Conservation (phyloP, 2,888 invertebrate genomes). For the Onthophagus sagittarius region DNA sequence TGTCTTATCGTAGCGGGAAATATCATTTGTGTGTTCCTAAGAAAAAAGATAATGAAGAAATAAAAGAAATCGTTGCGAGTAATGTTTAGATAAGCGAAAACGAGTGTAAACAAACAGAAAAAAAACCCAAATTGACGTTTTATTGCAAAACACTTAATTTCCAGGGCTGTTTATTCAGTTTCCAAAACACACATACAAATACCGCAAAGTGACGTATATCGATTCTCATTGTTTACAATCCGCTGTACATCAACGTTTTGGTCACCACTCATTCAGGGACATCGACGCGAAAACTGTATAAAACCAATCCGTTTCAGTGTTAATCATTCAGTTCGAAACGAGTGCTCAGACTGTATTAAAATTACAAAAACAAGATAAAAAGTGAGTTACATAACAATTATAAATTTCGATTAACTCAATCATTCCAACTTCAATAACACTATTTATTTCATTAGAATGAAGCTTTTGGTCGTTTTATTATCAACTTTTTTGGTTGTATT, state of each 20-base stretch:
- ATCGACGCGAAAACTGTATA: not conserved
- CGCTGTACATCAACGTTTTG: not conserved
- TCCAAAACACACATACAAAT: not conserved
- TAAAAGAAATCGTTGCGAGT: not conserved
- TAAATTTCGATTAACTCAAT: not conserved
- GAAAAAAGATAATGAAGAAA: not conserved
- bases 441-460: conserved; percentile 18
- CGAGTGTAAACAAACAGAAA: not conserved
- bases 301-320: not conserved
- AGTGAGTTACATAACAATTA: not conserved
- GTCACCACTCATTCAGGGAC: not conserved
- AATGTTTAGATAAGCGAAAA: not conserved
- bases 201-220: not conserved
- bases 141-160: not conserved
- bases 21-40: not conserved
- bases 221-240: not conserved
- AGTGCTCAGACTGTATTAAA: not conserved
- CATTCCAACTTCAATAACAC: not conserved
- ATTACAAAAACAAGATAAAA: not conserved
- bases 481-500: not conserved
- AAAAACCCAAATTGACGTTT: not conserved
- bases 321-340: not conserved
- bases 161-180: not conserved
- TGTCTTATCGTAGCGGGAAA: not conserved
- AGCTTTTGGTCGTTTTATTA: not conserved